Evolutionary conservation across 2,888 invertebrate genomes (phyloP), one percentile per base, ranked within the genome.

Genomic region (Oxyteleia sp.): DNA sequence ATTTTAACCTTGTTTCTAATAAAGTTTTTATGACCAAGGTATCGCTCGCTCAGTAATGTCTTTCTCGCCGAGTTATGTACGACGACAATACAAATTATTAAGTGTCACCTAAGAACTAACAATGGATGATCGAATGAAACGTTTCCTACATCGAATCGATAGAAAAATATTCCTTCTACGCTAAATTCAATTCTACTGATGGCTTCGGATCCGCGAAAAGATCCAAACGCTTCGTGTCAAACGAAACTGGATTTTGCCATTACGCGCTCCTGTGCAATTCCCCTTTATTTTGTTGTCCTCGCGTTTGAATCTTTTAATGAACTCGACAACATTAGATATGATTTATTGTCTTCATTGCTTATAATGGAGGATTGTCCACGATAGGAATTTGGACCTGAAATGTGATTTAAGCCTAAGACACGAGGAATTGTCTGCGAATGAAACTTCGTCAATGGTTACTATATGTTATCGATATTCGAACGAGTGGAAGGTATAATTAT

Each of bases 301-400:
- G 35, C 41, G 15, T 87, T 87, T 64, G 88, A 83, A 88, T 84
- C 79, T 84, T 89, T 81, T 47, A 79, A 61, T 66, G 64, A 75
- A 83, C 78, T 87, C 86, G 80, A 84, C 86, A 87, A 57, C 15
- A 51, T 59, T 49, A 72, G 78, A 63, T 78, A 66, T 64, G 72
- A 88, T 87, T 93, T 92, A 93, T 93, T 93, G 92, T 93, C 93
- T 91, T 91, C 87, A 92, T 91, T 92, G 89, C 90, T 92, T 91
- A 86, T 88, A 88, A 85, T 85, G 87, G 86, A 91, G 89, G 90
- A 92, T 92, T 92, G 91, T 92, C 91, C 87, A 86, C 18, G 47
- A 78, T 45, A 64, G 63, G 63, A 82, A 53, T 59, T 35, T 71
- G 71, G 66, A 82, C 68, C 59, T 51, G 16, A 61, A 74, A 53